A percentile compares a stretch with the other conserved stretches of the same genome.
These are phyloP conservation scores for Ormyrus rosae DNA, from an alignment of 2,888 invertebrate genomes.

Conservation along the genomic window DNA sequence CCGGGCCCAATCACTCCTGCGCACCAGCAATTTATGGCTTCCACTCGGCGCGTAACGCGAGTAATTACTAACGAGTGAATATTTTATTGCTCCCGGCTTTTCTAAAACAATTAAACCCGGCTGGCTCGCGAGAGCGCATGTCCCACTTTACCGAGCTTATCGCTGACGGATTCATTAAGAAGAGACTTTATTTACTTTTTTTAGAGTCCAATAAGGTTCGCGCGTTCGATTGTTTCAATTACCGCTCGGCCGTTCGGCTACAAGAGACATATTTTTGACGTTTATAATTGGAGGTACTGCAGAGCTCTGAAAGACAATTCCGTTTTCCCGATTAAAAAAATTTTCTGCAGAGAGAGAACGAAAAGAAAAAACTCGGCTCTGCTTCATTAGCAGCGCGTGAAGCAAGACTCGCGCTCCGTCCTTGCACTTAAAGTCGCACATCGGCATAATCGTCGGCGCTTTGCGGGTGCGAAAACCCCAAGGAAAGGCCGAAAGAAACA, in stretches of 20 bases:
- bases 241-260: not conserved
- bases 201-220: not conserved
- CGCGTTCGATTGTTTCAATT: constrained; percentile 12
- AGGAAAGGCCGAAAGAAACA: not conserved
- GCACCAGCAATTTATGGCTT: constrained; percentile 8
- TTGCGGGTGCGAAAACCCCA: constrained; percentile 14
- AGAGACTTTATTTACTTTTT: not conserved
- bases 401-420: too few species aligned
- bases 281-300: too few species aligned
- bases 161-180: constrained; percentile 28
- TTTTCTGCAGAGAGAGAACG: too few species aligned
- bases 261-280: too few species aligned
- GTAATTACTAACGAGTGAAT: constrained; percentile 46
- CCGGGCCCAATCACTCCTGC: not conserved
- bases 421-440: too few species aligned
- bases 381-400: too few species aligned
- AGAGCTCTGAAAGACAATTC: too few species aligned
- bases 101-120: constrained; percentile 7
- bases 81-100: constrained; percentile 35
- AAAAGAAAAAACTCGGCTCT: too few species aligned
- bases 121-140: not conserved
- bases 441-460: not conserved
- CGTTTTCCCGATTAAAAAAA: too few species aligned
- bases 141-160: not conserved
- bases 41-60: not conserved